Conservation (phyloP, 2,113 vertebrate genomes). For the Rhynchopsitta pachyrhyncha region DNA sequence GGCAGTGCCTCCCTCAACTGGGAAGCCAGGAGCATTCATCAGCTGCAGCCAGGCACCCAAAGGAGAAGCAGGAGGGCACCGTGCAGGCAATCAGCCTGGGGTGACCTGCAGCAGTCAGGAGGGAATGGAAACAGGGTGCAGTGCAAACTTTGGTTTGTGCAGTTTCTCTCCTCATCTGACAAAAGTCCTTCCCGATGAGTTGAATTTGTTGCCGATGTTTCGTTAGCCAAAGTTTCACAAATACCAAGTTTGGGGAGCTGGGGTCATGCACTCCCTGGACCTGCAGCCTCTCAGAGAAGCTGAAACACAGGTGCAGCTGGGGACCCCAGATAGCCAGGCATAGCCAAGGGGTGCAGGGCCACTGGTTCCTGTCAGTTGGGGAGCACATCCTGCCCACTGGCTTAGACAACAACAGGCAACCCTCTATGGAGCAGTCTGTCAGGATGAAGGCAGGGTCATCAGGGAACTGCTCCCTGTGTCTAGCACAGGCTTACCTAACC, state of each 20-base stretch:
- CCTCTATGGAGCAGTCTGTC: not conserved
- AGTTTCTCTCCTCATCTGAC: not conserved
- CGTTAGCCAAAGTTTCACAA: not conserved
- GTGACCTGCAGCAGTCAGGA: not conserved
- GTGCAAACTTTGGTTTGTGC: not conserved
- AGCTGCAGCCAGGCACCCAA: not conserved
- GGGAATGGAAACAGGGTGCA: accelerated
- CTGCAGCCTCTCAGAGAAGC: not conserved
- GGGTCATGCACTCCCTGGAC: not conserved
- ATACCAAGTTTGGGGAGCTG: accelerated
- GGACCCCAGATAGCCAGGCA: not conserved
- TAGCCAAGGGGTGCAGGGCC: not conserved
- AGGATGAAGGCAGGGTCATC: not conserved
- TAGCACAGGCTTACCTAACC: not conserved
- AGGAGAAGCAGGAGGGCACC: not conserved
- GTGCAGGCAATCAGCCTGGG: accelerated
- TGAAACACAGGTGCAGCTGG: accelerated
- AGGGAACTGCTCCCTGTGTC: not conserved
- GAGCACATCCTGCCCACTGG: not conserved
- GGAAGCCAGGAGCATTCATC: not conserved
- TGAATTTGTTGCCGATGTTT: not conserved
- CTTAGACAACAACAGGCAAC: not conserved
- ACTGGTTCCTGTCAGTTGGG: accelerated
- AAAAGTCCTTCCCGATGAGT: not conserved
- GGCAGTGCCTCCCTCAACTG: accelerated